Evolutionary conservation across 2,113 vertebrate species (phyloP).

Genomic region (Mormyrus iriodes): DNA sequence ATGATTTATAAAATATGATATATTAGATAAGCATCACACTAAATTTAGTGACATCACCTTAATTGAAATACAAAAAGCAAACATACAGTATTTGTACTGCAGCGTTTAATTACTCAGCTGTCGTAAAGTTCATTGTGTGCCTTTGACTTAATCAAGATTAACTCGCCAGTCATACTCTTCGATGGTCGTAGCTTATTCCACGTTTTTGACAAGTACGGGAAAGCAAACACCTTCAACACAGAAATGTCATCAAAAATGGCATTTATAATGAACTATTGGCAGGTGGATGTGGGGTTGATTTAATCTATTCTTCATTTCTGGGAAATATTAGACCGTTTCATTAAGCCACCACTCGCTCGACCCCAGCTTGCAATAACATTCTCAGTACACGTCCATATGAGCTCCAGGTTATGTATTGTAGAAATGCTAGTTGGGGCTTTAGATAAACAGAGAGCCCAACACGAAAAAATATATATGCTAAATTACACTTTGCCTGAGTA

Average conservation of each 20-base stretch:
- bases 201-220: not conserved
- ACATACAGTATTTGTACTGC: not conserved
- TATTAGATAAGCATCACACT: not conserved
- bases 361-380: not conserved
- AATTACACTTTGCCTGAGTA: not conserved
- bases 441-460: conserved; percentile 8
- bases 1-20: not conserved
- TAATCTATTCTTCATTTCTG: not conserved
- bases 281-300: not conserved
- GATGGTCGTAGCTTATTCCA: not conserved
- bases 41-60: not conserved
- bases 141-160: not conserved
- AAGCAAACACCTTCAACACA: not conserved
- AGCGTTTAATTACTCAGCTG: not conserved
- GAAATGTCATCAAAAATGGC: not conserved
- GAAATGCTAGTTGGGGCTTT: not conserved
- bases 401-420: not conserved
- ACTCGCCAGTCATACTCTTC: not conserved
- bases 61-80: not conserved
- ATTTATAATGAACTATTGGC: not conserved
- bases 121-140: not conserved
- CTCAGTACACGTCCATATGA: not conserved
- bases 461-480: not conserved
- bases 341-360: not conserved
- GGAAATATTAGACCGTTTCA: not conserved